These are phyloP conservation scores for Podabrus alpinus DNA, from an alignment of 2,888 invertebrate species.

Conservation along the genomic window DNA sequence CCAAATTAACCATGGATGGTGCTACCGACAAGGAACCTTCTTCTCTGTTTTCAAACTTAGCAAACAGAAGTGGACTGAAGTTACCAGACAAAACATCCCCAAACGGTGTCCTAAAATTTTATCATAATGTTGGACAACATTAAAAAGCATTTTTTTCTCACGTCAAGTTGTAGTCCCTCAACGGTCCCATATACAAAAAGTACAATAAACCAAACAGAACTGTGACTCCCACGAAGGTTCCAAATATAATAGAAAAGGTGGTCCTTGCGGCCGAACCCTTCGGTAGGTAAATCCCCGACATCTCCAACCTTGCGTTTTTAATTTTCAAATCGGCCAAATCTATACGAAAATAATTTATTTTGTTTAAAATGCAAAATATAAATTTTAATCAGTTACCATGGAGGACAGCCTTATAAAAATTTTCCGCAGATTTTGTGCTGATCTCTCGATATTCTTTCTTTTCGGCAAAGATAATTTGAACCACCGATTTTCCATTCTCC, in stretches of 20 bases:
- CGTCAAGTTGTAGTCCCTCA: slow-evolving; percentile 17
- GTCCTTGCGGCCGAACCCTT: slow-evolving; percentile 2
- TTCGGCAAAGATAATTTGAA: slow-evolving; percentile 45
- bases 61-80: slow-evolving; percentile 31
- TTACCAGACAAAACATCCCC: slow-evolving; percentile 15
- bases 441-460: slow-evolving; percentile 39
- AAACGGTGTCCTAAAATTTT: slow-evolving; percentile 27
- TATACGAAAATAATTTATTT: not conserved
- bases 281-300: slow-evolving; percentile 18
- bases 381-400: too few species aligned
- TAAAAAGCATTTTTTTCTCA: not conserved
- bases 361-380: too few species aligned
- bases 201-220: slow-evolving; percentile 15
- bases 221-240: slow-evolving; percentile 31
- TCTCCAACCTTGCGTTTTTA: not conserved
- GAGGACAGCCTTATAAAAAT: slow-evolving; percentile 14
- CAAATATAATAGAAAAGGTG: slow-evolving; percentile 31
- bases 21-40: slow-evolving; percentile 40
- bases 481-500: slow-evolving; percentile 16
- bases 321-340: slow-evolving; percentile 11
- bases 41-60: slow-evolving; percentile 42
- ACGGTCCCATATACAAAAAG: slow-evolving; percentile 20
- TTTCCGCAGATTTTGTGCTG: slow-evolving; percentile 33
- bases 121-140: not conserved
- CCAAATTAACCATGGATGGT: slow-evolving; percentile 42